Base-by-base conservation (phyloP, 1,140 invertebrate species). In the Rhysida immarginata region DNA sequence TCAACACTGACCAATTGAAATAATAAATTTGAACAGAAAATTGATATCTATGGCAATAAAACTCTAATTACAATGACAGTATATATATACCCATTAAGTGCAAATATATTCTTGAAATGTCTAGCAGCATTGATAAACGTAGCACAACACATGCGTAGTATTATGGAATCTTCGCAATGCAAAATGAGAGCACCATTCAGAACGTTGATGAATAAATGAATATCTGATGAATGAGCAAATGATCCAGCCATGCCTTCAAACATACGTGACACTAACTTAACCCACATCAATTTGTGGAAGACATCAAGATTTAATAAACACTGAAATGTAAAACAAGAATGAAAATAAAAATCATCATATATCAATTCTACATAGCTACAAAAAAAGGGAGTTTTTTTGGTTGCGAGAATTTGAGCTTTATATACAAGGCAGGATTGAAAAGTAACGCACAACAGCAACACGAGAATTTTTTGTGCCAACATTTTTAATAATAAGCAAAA, bases 61-160 rank as follows among this genome's bases (percentile, higher is more conserved):
- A n/a, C n/a, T n/a, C n/a, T n/a, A n/a, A n/a, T n/a, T n/a, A n/a
- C n/a, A n/a, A n/a, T n/a, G n/a, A n/a, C n/a, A 35, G 16, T 35
- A 35, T 35, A 35, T 5, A 46, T 20, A 13, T 73, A 87, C 80
- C 94, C 95, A 70, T 97, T 96, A 2, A 88, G 93, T 3, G 94
- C 94, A 71, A 99, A 99, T 51, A 99, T 93, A 66, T 97, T 96
- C 71, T 96, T 98, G 68, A 99, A 99, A 74, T 98, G 94, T 60
- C 92, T 91, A 1, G 91, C 90, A 1, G 93, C 92, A 70, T 96
- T 98, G 54, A 99, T 91, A 64, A 95, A 96, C 0, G 93, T 95
- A 0, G 95, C 91, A 69, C 96, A 85, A 26, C 96, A 95, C 66
- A 93, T 90, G 67, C 96, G 75, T 25, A 99, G 77, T 63, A 99